Evolutionary conservation across 2,888 invertebrate genomes (phyloP), one percentile per base, ranked within the genome.

Genomic region (Pogonocherus hispidulus): DNA sequence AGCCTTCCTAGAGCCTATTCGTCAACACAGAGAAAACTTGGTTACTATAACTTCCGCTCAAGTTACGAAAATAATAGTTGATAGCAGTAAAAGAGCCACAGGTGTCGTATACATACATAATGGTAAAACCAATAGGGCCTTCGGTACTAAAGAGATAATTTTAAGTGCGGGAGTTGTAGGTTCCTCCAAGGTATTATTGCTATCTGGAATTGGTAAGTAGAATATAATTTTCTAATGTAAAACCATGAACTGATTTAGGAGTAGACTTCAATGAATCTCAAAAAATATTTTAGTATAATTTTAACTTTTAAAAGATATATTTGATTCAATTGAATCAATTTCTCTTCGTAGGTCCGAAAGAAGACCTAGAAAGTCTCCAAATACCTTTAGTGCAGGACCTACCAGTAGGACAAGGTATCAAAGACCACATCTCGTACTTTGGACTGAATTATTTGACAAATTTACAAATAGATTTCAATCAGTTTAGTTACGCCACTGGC

Each of bases 391-490:
- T 92, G 2, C 85, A 89, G 71, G 88, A 91, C 74, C 84, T 93
- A 14, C 92, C 91, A 0, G 92, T 94, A 0, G 94, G 93, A 0
- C 83, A 88, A 76, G 89, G 88, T 14, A 79, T 92, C 54, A 91
- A 90, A 76, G 92, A 92, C 78, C 91, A 91, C 74, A 85, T 89
- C 46, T 87, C 87, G 63, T 90, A 89, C 75, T 63, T 67, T 63
- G 59, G 59, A 32, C 23, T 59, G n/a, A 59, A 59, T 35, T 59
- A 59, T n/a, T 16, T 63, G 47, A 52, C 63, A 1, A 44, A 22
- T 46, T 11, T 52, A 8, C 51, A 16, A 19, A 16, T 49, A 6
- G 22, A 35, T 22, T 37, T 19, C 14, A 57, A 44, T 11, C 41
- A 27, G 9, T 57, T 32, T 19, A 27, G 32, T 11, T 14, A 16